A percentile compares a stretch with the other conserved stretches of the same genome.
phyloP scores from a whole-genome alignment of 2,797 vertebrate genomes.

The Pipistrellus kuhlii region DNA sequence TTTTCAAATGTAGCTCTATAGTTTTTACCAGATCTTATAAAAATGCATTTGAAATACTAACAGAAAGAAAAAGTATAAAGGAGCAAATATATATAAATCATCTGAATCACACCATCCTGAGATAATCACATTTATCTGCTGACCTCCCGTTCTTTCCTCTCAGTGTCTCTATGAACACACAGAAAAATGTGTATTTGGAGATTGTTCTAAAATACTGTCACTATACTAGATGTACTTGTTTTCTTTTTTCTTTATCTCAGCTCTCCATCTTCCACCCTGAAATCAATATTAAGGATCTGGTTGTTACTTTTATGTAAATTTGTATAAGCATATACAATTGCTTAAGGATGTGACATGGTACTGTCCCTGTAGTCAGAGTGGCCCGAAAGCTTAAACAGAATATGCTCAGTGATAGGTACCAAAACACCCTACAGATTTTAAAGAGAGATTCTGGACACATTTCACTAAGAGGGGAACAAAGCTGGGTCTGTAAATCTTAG shows the following conservation, averaged over 20 bases:
- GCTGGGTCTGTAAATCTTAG: background rate
- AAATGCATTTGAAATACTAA: background rate
- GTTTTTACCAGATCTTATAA: background rate
- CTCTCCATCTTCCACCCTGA: background rate
- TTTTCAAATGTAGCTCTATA: background rate
- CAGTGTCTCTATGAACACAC: background rate
- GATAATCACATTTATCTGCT: background rate
- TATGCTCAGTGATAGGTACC: background rate
- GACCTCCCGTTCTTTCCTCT: background rate
- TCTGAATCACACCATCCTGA: background rate
- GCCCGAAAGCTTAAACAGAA: background rate
- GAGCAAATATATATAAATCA: background rate
- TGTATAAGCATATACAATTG: background rate
- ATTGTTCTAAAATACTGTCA: background rate
- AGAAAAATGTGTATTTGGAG: slow-evolving; percentile 6
- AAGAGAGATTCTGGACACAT: background rate
- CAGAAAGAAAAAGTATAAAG: background rate
- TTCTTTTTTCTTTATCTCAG: background rate
- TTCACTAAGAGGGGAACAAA: background rate
- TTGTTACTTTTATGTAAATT: background rate
- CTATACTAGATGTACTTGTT: background rate
- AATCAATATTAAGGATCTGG: background rate
- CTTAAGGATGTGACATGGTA: background rate
- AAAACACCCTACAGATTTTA: background rate
- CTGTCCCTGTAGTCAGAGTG: background rate